These are phyloP conservation scores for Philopotamus ludificatus DNA, from an alignment of 1,140 invertebrate species.

Conservation along the genomic window DNA sequence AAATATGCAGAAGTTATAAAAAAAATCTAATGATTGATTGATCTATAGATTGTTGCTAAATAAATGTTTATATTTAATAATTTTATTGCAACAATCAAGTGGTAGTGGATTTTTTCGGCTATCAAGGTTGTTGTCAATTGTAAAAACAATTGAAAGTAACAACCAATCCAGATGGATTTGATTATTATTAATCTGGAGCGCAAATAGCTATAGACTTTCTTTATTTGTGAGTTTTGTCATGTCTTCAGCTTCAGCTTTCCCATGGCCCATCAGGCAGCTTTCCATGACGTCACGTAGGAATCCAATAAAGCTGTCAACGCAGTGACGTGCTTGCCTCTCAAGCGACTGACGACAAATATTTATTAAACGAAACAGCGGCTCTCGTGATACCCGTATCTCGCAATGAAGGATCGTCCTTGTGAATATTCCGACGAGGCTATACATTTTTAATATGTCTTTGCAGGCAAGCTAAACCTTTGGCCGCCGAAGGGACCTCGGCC, in stretches of 20 bases:
- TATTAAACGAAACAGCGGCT: conserved; percentile 27
- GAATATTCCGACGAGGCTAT: neutral
- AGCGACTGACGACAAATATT: conserved; percentile 27
- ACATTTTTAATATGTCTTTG: neutral
- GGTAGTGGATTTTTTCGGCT: too few species aligned
- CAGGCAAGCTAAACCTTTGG: too few species aligned
- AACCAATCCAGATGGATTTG: too few species aligned
- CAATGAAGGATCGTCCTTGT: neutral
- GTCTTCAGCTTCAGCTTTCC: conserved; percentile 4
- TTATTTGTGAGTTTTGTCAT: neutral
- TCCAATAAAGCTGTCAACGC: conserved; percentile 41
- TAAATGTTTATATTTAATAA: too few species aligned
- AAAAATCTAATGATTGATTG: too few species aligned
- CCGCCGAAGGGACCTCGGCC: too few species aligned
- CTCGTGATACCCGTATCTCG: neutral
- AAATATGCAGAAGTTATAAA: too few species aligned
- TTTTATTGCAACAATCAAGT: too few species aligned
- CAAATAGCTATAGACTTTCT: neutral
- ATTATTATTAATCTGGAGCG: neutral
- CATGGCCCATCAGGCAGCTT: conserved; percentile 25
- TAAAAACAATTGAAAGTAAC: too few species aligned
- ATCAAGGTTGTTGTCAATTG: too few species aligned
- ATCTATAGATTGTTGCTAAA: too few species aligned
- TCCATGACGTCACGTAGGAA: conserved; percentile 35
- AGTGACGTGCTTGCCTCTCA: conserved; percentile 31